These are phyloP conservation scores for Danio choprae DNA, from an alignment of 2,797 vertebrate species.

Conservation along the genomic window DNA sequence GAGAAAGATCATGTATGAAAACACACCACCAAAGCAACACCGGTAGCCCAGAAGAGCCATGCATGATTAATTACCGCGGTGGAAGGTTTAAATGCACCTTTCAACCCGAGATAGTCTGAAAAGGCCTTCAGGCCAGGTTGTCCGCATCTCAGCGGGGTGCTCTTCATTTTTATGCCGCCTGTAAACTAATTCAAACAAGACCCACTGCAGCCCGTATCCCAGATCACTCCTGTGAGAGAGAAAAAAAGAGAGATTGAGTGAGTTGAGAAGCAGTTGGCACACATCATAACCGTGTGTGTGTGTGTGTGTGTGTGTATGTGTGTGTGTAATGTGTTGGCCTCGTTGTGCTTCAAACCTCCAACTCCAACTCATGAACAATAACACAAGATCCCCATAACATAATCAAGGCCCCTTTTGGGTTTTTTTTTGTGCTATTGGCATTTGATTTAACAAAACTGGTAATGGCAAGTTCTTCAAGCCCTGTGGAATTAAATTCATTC, in stretches of 20 bases:
- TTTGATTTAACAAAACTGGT: slow-evolving; percentile 57
- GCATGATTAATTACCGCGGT: slow-evolving; percentile 86
- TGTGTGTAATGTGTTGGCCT: slow-evolving; percentile 38
- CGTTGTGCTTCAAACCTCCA: slow-evolving; percentile 45
- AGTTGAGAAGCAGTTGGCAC: slow-evolving; percentile 43
- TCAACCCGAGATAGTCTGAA: slow-evolving; percentile 75
- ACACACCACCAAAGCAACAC: slow-evolving; percentile 52
- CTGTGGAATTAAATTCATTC: not conserved
- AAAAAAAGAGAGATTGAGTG: not conserved
- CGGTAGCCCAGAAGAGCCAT: slow-evolving; percentile 68
- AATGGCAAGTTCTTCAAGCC: slow-evolving; percentile 30
- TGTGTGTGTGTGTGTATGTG: slow-evolving; percentile 18
- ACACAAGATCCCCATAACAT: slow-evolving; percentile 50
- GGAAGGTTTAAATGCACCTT: slow-evolving; percentile 86
- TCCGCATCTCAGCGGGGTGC: slow-evolving; percentile 71
- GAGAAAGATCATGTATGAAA: slow-evolving; percentile 80
- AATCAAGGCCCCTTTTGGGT: slow-evolving; percentile 57
- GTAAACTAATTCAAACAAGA: slow-evolving; percentile 71
- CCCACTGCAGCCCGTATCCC: slow-evolving; percentile 42
- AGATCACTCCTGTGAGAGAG: slow-evolving; percentile 44
- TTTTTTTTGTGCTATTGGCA: slow-evolving; percentile 55
- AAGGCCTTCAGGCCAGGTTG: slow-evolving; percentile 74
- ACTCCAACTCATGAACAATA: slow-evolving; percentile 49
- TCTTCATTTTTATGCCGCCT: slow-evolving; percentile 64
- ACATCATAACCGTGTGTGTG: slow-evolving; percentile 39